Conservation (phyloP, 2,113 vertebrate species). For the Malurus cyaneus region DNA sequence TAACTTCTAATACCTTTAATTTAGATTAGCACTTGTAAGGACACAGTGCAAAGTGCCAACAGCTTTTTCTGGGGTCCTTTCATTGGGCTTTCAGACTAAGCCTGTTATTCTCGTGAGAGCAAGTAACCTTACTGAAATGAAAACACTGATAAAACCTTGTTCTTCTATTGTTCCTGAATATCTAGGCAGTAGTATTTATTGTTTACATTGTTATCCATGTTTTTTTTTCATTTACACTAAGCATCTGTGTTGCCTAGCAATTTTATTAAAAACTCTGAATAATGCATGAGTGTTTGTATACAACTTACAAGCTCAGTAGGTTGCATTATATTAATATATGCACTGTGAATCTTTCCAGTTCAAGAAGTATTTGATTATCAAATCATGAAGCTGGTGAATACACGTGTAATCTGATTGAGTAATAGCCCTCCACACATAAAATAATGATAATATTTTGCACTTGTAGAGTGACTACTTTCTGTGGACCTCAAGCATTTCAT, state of each 20-base stretch:
- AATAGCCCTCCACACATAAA: background rate
- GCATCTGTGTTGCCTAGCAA: constrained; percentile 29
- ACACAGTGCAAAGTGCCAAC: background rate
- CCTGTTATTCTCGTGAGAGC: background rate
- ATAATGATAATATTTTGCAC: background rate
- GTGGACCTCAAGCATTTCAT: background rate
- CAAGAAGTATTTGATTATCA: constrained; percentile 42
- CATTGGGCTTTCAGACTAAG: background rate
- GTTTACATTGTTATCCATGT: background rate
- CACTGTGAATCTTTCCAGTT: constrained; percentile 12
- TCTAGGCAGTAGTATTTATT: background rate
- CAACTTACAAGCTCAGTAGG: background rate
- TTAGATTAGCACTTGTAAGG: background rate
- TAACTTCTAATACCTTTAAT: background rate
- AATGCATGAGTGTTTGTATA: constrained; percentile 39
- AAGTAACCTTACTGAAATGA: background rate
- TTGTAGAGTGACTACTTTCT: background rate
- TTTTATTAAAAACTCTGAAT: constrained; percentile 52
- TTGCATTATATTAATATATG: constrained; percentile 26
- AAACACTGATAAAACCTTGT: background rate
- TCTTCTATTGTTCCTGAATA: background rate
- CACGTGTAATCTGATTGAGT: constrained; percentile 2
- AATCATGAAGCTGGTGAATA: constrained; percentile 15
- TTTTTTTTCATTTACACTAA: constrained; percentile 11
- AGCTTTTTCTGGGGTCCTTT: background rate